Base-by-base conservation (phyloP, 53 echinoderm and acorn worm genomes). In the Holothuria leucospilota region DNA sequence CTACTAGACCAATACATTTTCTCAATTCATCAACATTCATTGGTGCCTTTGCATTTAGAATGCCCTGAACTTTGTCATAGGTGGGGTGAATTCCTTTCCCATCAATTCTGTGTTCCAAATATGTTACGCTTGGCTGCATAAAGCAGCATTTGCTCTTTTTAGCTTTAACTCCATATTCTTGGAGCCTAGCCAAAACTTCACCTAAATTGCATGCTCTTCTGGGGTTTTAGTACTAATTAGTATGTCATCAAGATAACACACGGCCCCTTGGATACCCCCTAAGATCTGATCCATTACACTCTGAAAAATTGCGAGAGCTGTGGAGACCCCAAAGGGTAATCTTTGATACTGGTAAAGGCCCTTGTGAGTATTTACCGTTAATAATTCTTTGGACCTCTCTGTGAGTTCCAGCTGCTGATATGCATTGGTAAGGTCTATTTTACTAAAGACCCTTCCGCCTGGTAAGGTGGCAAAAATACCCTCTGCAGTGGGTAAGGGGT, bases 371-470 rank as follows among this genome's bases (percentile, higher is more conserved):
- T 68, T 66, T 49, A 39, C 62, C 6, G 84, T 84, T 24, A 84
- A 46, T 4, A 67, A 24, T 42, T 65, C 20, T 38, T 66, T 83
- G 13, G 40, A 65, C 6, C 46, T 20, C 15, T 87, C 84, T n/a
- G 68, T 67, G 21, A 88, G 27, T 26, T 65, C 74, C 23, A 93
- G 38, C 65, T 93, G 93, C 20, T 63, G 85, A 27, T 93, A 93
- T 3, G 93, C 87, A 85, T 93, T 58, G 0, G 69, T 39, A 18
- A 90, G 59, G 34, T 93, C 93, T 14, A 93, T 38, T 78, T 90
- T 94, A 2, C 74, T 77, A 67, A 89, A 94, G 24, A 38, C 23
- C 68, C 87, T 42, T 8, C 93, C 90, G 0, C 87, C 87, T 41
- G 84, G 39, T 10, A 85, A 56, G 5, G 58, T 71, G 24, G 90